These are phyloP conservation scores for Cactoblastis cactorum DNA, from an alignment of 2,888 invertebrate genomes.

Conservation along the genomic window DNA sequence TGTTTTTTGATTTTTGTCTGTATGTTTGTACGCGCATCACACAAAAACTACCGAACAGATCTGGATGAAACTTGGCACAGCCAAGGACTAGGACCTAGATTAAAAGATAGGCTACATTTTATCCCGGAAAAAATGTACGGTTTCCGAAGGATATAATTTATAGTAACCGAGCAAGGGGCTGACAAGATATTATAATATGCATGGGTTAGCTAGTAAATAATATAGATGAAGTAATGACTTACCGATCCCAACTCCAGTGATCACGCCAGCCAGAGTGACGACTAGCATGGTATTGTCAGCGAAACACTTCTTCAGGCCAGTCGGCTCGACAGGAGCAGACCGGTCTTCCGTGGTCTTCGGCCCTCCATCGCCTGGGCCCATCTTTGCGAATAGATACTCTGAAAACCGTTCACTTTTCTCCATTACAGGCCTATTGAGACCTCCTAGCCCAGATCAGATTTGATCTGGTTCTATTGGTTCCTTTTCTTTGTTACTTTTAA, in stretches of 20 bases:
- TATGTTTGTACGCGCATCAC: too few species aligned
- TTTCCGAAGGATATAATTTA: too few species aligned
- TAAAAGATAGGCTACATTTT: too few species aligned
- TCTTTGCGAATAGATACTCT: slow-evolving; percentile 90
- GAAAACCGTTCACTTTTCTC: slow-evolving; percentile 84
- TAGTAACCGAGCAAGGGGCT: too few species aligned
- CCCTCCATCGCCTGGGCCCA: slow-evolving; percentile 83
- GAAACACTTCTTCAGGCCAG: slow-evolving; percentile 84
- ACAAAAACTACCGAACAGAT: too few species aligned
- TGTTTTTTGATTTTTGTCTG: too few species aligned
- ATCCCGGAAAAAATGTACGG: too few species aligned
- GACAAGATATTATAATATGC: too few species aligned
- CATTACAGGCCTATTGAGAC: slow-evolving; percentile 64
- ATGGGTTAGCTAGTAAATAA: too few species aligned
- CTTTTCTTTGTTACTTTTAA: slow-evolving; percentile 15
- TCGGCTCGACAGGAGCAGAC: slow-evolving; percentile 82
- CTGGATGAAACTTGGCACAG: too few species aligned
- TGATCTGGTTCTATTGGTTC: slow-evolving; percentile 32
- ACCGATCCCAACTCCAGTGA: slow-evolving; percentile 87
- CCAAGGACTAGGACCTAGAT: too few species aligned
- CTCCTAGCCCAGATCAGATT: slow-evolving; percentile 40
- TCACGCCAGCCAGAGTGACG: slow-evolving; percentile 88
- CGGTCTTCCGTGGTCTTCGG: slow-evolving; percentile 81
- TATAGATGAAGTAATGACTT: slow-evolving; percentile 28
- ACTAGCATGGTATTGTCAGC: slow-evolving; percentile 88